These are phyloP conservation scores for Nothobranchius kuhntae DNA, from an alignment of 2,113 vertebrate genomes.

Conservation along the genomic window DNA sequence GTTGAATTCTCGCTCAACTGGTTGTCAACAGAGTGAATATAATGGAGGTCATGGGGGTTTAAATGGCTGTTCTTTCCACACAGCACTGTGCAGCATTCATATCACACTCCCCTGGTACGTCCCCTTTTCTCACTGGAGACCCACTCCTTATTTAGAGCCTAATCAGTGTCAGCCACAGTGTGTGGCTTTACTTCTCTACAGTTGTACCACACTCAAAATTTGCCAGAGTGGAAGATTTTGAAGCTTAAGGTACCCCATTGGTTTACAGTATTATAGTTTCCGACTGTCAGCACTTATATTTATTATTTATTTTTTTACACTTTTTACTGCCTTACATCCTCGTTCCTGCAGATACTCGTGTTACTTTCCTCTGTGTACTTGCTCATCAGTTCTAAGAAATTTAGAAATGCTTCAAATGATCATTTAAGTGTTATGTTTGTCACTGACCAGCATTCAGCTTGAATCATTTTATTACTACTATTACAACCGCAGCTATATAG, in stretches of 20 bases:
- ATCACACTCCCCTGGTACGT: background rate
- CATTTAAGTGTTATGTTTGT: no score
- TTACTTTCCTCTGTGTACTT: background rate
- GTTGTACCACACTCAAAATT: no score
- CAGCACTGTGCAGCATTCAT: conserved; percentile 6
- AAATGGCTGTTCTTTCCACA: conserved; percentile 4
- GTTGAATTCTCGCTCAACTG: background rate
- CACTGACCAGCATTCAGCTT: no score
- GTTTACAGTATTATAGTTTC: conserved; percentile 3
- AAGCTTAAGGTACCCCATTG: conserved; percentile 11
- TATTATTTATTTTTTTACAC: conserved; percentile 4
- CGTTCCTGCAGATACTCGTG: conserved; percentile 7
- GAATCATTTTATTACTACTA: background rate
- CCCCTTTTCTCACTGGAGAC: conserved; percentile 31
- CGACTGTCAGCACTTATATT: conserved; percentile 6
- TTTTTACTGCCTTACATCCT: background rate
- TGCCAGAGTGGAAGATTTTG: background rate
- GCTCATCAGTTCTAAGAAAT: background rate
- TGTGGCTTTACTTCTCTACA: conserved; percentile 16
- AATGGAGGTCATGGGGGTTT: conserved; percentile 19
- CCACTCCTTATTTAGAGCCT: conserved; percentile 28
- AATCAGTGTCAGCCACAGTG: conserved; percentile 38
- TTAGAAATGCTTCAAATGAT: no score
- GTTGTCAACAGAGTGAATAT: conserved; percentile 9
- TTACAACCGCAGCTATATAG: no score